phyloP scores from a whole-genome alignment of 2,888 invertebrate species.

The Trichogramma dendrolimi region DNA sequence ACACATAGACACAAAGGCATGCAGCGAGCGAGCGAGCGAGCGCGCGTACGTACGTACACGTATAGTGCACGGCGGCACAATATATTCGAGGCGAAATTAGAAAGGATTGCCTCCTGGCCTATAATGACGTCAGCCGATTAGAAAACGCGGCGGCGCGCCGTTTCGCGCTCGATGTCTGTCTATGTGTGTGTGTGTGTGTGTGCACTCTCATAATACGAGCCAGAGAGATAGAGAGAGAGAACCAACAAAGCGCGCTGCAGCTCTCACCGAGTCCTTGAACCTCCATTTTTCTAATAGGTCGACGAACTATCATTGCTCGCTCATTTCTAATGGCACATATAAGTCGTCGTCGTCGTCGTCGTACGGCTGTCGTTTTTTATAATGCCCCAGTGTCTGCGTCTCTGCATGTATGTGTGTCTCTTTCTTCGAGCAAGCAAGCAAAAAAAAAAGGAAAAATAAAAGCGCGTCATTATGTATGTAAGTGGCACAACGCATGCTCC shows the following conservation, averaged over 20 bases:
- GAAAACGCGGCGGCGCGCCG: conserved; percentile 8
- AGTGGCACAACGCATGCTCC: too few species aligned
- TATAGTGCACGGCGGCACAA: too few species aligned
- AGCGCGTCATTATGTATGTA: too few species aligned
- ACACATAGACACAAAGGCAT: too few species aligned
- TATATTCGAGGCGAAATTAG: conserved; percentile 19
- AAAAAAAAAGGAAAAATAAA: too few species aligned
- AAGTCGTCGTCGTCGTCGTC: too few species aligned
- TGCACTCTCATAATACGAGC: background rate
- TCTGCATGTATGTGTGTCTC: too few species aligned
- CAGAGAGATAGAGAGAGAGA: background rate
- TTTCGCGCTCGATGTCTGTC: conserved; percentile 3
- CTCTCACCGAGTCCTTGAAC: conserved; percentile 23
- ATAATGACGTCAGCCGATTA: conserved; percentile 24
- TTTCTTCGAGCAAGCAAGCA: too few species aligned
- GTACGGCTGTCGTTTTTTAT: too few species aligned
- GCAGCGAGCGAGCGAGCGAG: background rate
- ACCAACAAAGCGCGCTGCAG: background rate
- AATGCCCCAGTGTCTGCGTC: too few species aligned
- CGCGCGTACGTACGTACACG: background rate
- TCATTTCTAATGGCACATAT: too few species aligned
- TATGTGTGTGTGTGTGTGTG: too few species aligned
- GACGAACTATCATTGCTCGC: conserved; percentile 2
- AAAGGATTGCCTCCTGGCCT: conserved; percentile 23
- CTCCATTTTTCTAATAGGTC: conserved; percentile 21